Base-by-base conservation (phyloP, 1,140 invertebrate species). In the Sweltsa coloradensis region DNA sequence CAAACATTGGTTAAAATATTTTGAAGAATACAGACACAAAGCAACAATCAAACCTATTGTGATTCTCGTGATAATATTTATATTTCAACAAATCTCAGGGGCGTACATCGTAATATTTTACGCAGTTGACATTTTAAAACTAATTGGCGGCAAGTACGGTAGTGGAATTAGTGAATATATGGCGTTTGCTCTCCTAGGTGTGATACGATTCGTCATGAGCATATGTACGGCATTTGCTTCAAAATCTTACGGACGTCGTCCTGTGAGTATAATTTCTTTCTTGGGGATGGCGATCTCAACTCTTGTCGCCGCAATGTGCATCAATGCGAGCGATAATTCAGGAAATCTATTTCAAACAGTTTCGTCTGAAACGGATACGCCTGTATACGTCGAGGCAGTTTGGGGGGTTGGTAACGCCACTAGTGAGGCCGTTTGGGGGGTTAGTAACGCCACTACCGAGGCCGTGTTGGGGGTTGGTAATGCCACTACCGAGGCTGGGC, bases 81-180 rank as follows among this genome's bases (percentile, higher is more conserved):
- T 71, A 0, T 62, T 76, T 3, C 76, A 79, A 59, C 76, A 79
- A 59, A 49, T 75, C 0, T 68, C 71, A 3, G 76, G 76, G 9
- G 62, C 64, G 25, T 78, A 84, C 59, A 73, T 75, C 1, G 67
- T 84, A 2, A 78, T 83, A 51, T 83, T 83, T 55, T 83, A 83
- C 55, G 74, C 78, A 0, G 71, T 78, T 2, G 69, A 73, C 2
- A 66, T 75, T 43, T 79, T 75, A 49, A 52, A 62, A 21, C 57
- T 67, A 51, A 59, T 75, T 13, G 67, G 66, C 3, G 66, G 64
- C 2, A 56, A 61, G 11, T 64, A 72, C 13, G 61, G 67, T 3
- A 51, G 58, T 4, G 53, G 57, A 19, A 57, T 68, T 4, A 57
- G 69, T 48, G 66, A 68, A 43, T 71, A 70, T 52, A 57, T 62